Percentiles rank a stretch among this genome's conserved stretches.
Conservation (phyloP, 2,797 vertebrate species). For the Tragelaphus eurycerus region DNA sequence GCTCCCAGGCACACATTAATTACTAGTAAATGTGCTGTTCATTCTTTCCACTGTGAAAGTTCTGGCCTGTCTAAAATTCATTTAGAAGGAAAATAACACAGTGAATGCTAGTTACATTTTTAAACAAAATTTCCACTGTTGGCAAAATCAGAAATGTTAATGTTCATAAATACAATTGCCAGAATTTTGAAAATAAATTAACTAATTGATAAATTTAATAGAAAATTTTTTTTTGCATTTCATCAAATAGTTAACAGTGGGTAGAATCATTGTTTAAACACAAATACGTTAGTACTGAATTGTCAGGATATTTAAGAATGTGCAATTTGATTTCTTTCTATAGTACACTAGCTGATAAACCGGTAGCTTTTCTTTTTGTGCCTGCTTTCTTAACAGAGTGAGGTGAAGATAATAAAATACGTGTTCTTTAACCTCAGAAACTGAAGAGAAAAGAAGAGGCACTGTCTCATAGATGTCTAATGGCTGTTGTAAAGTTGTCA, state of each 20-base stretch:
- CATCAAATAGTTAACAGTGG: not conserved
- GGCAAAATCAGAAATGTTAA: not conserved
- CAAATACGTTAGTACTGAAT: not conserved
- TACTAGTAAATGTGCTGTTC: constrained; percentile 19
- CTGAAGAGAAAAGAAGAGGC: not conserved
- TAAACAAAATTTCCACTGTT: not conserved
- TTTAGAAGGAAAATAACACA: not conserved
- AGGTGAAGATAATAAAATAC: not conserved
- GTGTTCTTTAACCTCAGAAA: not conserved
- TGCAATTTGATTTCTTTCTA: not conserved
- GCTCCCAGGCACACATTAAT: constrained; percentile 6
- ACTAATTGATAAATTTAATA: not conserved
- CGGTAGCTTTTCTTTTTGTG: not conserved
- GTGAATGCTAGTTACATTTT: not conserved
- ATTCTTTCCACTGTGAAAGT: not conserved
- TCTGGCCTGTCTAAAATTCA: constrained; percentile 2
- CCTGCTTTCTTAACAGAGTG: not conserved
- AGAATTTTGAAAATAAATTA: not conserved
- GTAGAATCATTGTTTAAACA: not conserved
- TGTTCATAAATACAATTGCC: not conserved
- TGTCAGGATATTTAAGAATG: not conserved
- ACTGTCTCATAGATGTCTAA: not conserved
- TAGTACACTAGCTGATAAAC: not conserved
- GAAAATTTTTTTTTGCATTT: not conserved
- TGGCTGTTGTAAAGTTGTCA: not conserved